Percentiles rank a stretch among this genome's conserved stretches.
Evolutionary conservation across 2,888 invertebrate genomes (phyloP).

Genomic region (Tachystola acroxantha): DNA sequence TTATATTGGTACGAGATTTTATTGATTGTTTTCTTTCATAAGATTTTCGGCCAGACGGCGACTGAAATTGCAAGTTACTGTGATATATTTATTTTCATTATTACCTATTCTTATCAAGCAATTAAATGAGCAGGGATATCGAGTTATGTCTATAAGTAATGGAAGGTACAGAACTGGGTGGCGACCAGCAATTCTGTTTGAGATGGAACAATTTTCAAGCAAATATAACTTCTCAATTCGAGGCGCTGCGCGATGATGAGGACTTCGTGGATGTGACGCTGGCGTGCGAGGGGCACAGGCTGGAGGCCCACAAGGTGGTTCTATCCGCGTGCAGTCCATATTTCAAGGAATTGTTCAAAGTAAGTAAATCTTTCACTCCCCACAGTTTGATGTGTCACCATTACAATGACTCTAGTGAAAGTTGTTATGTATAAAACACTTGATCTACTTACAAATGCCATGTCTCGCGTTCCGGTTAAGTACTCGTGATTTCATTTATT

Average conservation of each 20-base stretch:
- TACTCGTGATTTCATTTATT: constrained; percentile 78
- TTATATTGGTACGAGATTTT: constrained; percentile 79
- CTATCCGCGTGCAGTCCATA: constrained; percentile 92
- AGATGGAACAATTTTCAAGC: constrained; percentile 94
- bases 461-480: constrained; percentile 78
- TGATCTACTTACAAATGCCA: constrained; percentile 79
- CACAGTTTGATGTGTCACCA: constrained; percentile 78
- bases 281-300: constrained; percentile 89
- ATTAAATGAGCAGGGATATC: constrained; percentile 79
- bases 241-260: constrained; percentile 89
- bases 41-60: constrained; percentile 79
- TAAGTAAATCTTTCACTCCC: constrained; percentile 80
- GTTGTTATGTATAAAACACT: constrained; percentile 79
- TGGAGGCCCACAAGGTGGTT: constrained; percentile 92
- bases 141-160: constrained; percentile 79
- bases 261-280: constrained; percentile 93
- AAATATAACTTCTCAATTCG: constrained; percentile 92
- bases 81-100: constrained; percentile 78
- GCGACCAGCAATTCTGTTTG: constrained; percentile 92
- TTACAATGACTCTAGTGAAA: constrained; percentile 78
- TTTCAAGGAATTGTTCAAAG: constrained; percentile 92
- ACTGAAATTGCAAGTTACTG: constrained; percentile 78
- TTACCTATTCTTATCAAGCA: constrained; percentile 76
- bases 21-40: constrained; percentile 80
- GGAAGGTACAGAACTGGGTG: constrained; percentile 80